These are phyloP conservation scores for Alitta virens DNA, from an alignment of 2,888 invertebrate species.

Conservation along the genomic window DNA sequence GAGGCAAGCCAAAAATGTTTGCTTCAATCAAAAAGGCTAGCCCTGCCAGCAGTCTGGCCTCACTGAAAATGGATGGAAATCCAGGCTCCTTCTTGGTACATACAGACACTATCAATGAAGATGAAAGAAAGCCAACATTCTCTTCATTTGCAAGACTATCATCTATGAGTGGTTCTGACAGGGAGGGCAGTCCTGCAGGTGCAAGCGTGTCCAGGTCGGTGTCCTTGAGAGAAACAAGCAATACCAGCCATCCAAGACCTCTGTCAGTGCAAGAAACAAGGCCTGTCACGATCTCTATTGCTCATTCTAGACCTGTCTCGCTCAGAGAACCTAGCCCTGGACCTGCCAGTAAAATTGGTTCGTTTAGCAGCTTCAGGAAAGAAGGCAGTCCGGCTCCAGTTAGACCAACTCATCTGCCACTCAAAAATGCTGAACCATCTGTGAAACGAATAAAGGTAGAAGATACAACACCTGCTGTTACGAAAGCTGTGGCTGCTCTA, in stretches of 20 bases:
- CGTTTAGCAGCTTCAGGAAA: constrained; percentile 1
- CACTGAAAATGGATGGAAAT: constrained; percentile 6
- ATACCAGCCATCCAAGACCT: background rate
- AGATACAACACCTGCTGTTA: too few species aligned
- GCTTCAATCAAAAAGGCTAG: constrained; percentile 12
- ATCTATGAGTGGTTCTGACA: background rate
- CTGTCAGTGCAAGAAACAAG: background rate
- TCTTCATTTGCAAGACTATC: constrained; percentile 4
- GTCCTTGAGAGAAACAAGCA: background rate
- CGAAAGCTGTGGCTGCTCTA: too few species aligned
- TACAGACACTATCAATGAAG: background rate
- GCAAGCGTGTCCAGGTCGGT: background rate
- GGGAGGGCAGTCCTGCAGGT: background rate
- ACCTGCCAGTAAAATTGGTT: background rate
- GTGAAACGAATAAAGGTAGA: background rate
- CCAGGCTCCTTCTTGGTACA: too few species aligned
- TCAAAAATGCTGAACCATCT: background rate
- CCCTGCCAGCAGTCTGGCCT: constrained; percentile 9
- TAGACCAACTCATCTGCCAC: too few species aligned
- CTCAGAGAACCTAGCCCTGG: background rate
- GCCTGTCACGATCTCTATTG: background rate
- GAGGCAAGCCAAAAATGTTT: constrained; percentile 1
- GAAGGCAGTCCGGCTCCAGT: too few species aligned
- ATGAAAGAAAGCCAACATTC: constrained; percentile 6
- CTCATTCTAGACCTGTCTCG: background rate